A percentile compares a stretch with the other conserved stretches of the same genome.
Conservation (phyloP, 2,113 vertebrate genomes). For the Cheirogaleus medius region DNA sequence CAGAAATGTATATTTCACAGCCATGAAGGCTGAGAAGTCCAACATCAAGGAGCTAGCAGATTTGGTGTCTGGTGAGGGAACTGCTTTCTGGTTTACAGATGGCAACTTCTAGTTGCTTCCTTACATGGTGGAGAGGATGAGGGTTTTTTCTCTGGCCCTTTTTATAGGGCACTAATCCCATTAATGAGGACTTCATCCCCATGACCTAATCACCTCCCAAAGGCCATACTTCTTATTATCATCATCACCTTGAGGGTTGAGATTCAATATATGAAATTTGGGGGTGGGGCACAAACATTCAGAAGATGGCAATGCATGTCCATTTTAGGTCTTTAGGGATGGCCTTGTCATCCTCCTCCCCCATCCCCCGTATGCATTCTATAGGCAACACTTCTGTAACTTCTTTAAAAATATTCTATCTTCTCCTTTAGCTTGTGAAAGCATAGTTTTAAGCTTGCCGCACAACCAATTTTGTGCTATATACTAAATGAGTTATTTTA, state of each 20-base stretch:
- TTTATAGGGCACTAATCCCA: neutral
- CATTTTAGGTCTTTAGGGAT: neutral
- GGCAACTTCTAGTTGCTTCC: neutral
- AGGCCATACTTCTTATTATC: neutral
- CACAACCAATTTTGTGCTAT: neutral
- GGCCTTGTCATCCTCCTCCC: neutral
- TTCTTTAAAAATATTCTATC: neutral
- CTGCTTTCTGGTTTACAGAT: neutral
- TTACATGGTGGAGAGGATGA: neutral
- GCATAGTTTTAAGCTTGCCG: neutral
- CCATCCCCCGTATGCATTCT: neutral
- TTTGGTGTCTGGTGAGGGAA: neutral
- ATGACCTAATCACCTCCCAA: neutral
- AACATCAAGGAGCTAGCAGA: neutral
- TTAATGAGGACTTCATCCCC: neutral
- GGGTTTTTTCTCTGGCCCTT: neutral
- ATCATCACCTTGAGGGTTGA: neutral
- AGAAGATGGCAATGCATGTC: neutral
- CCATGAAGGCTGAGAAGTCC: neutral
- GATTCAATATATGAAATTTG: neutral
- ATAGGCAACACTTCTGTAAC: neutral
- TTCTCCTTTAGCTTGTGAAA: neutral
- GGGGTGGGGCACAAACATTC: too few species aligned
- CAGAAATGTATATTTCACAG: neutral
- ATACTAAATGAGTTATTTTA: neutral